Conservation (phyloP, 92 coral and sea anemone genomes). For the Paramuricea clavata region DNA sequence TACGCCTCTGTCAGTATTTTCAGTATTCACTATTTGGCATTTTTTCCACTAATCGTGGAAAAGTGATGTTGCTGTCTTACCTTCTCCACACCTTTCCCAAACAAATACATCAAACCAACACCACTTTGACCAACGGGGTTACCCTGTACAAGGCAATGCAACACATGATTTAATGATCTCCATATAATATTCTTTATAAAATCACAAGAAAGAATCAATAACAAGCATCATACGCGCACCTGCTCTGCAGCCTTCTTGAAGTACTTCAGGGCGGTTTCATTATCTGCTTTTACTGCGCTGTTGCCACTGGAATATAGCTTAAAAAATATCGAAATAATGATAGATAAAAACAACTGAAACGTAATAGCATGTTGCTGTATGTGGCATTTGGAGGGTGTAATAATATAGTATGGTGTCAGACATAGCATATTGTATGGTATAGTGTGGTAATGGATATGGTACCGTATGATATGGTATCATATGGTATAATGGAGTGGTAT, state of each 20-base stretch:
- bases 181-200: no score
- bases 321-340: constrained; percentile 6
- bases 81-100: constrained; percentile 85
- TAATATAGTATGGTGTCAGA: no score
- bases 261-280: constrained; percentile 91
- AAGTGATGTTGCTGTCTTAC: neutral
- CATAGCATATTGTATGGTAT: no score
- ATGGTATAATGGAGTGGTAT: neutral
- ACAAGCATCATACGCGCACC: constrained; percentile 46
- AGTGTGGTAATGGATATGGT: neutral
- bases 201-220: no score
- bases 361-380: no score
- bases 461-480: neutral
- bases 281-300: constrained; percentile 82
- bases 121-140: constrained; percentile 99
- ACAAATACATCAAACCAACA: constrained; percentile 95
- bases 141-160: constrained; percentile 84
- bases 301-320: constrained; percentile 94
- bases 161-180: no score
- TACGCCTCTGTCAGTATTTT: no score
- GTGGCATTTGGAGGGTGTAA: no score
- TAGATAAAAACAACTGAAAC: no score
- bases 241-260: constrained; percentile 96
- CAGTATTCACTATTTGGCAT: no score
- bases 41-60: no score